phyloP scores from a whole-genome alignment of 2,113 vertebrate genomes.

The Archilochus colubris region DNA sequence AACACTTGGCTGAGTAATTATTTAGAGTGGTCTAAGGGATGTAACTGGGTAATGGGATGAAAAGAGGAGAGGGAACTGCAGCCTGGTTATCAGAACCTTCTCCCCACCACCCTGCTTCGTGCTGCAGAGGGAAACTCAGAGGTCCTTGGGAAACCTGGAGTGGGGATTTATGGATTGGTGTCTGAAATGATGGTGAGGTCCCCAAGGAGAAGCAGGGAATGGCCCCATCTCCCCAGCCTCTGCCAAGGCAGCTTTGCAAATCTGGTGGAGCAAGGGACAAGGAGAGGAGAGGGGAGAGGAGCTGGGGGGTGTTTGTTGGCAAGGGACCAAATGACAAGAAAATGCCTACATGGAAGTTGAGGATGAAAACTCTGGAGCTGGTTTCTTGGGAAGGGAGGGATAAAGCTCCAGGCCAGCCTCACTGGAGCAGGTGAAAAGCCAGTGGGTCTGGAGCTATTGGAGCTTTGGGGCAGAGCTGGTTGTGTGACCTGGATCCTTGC shows the following conservation, averaged over 20 bases:
- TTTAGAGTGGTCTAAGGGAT: slow-evolving; percentile 55
- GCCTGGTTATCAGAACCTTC: slow-evolving; percentile 4
- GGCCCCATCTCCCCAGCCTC: background rate
- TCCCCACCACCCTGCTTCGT: background rate
- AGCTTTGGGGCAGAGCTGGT: background rate
- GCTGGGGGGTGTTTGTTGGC: background rate
- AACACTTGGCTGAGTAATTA: slow-evolving; percentile 34
- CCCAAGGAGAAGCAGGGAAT: background rate
- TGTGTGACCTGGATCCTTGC: background rate
- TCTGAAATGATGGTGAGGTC: background rate
- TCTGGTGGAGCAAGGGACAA: background rate
- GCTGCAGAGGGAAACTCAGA: background rate
- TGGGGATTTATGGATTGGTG: slow-evolving; percentile 29
- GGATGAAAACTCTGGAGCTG: background rate
- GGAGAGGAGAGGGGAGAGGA: background rate
- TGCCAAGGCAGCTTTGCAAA: slow-evolving; percentile 26
- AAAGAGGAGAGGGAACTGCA: slow-evolving; percentile 23
- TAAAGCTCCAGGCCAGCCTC: background rate
- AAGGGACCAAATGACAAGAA: background rate
- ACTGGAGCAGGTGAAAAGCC: background rate
- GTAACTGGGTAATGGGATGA: slow-evolving; percentile 45
- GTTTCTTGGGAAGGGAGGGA: background rate
- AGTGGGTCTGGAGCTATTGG: background rate
- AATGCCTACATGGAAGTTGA: background rate
- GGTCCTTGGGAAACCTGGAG: slow-evolving; percentile 31